Base-by-base conservation (phyloP, 2,888 invertebrate species). In the Cylloceria caligata region DNA sequence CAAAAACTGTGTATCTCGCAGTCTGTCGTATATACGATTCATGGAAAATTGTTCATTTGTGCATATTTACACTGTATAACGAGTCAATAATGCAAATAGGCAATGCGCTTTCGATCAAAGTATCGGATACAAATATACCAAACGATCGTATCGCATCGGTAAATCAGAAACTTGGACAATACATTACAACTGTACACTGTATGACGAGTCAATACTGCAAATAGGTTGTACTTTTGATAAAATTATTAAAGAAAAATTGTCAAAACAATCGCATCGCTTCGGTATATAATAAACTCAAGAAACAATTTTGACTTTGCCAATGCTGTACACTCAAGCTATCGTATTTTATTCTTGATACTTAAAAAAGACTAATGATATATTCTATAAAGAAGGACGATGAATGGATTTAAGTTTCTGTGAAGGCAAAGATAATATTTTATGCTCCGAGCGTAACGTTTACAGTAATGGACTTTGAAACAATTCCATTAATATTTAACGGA, bases 401-500 rank as follows among this genome's bases (percentile, higher is more conserved):
- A 34, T 3, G 34, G n/a, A 30, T n/a, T 57, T 9, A 7, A 13
- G 34, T 16, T 34, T 34, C 16, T 9, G 49, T 1, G 9, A 13
- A 3, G 24, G 11, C 13, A 4, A 21, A 16, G 30, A 68, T n/a
- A 52, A 74, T 68, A 67, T 68, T 80, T 71, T 69, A 72, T 76
- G 67, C 57, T 64, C 36, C 55, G 36, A 55, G 75, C 45, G 42
- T 27, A 47, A 16, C 19, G 45, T 68, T 60, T 47, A 19, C 39
- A 75, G 52, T 60, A 69, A 80, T 19, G 47, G 45, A 64, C 21
- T 71, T 76, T 52, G n/a, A 65, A 71, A 47, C 34, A 65, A 64
- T 55, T 39, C 13, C 36, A 73, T 73, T 60, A 60, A 73, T 79
- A 79, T 79, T 79, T 72, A 57, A 52, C 49, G 62, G 45, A 34